Base-by-base conservation (phyloP, 2,113 vertebrate species). In the Naja naja region DNA sequence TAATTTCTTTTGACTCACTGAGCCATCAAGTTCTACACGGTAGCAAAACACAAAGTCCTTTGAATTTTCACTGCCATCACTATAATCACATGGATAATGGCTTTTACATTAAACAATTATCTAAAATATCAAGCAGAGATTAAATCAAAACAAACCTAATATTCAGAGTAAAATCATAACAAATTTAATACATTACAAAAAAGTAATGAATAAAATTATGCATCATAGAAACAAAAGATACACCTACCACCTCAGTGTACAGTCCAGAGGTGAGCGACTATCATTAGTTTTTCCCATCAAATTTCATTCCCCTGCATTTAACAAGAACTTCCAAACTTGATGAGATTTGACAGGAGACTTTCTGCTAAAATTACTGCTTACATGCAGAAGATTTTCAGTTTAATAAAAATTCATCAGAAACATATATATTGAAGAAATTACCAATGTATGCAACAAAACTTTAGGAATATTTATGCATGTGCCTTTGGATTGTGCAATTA, bases 201-300 rank as follows among this genome's bases (percentile, higher is more conserved):
- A 88, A 81, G 27, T 16, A 89, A 25, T 0, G 23, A 85, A 18
- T 14, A 43, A 52, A 87, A 14, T 45, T 49, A 43, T 39, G 25
- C 6, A 69, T 30, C 23, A 2, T 81, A 89, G 0, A 25, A 90
- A 91, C 43, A 91, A 3, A 85, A 0, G 30, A 45, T 11, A 92
- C 94, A 93, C 1, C 0, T 0, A 0, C 0, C 22, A 55, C 5
- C 30, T 56, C 55, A 93, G 12, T 27, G 55, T 11, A 85, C 88
- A 86, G 39, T 93, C 54, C 69, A 93, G 88, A 93, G 81, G 74
- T 27, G 54, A 86, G 30, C 60, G n/a, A 81, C 55, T 60, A 60
- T 34, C n/a, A 85, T 11, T n/a, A 86, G 30, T 20, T n/a, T 56
- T 60, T 60, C 74, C 74, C 47, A 86, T 39, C 22, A 39, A 23